phyloP scores from a whole-genome alignment of 1,140 invertebrate species.

The Formica selysi region DNA sequence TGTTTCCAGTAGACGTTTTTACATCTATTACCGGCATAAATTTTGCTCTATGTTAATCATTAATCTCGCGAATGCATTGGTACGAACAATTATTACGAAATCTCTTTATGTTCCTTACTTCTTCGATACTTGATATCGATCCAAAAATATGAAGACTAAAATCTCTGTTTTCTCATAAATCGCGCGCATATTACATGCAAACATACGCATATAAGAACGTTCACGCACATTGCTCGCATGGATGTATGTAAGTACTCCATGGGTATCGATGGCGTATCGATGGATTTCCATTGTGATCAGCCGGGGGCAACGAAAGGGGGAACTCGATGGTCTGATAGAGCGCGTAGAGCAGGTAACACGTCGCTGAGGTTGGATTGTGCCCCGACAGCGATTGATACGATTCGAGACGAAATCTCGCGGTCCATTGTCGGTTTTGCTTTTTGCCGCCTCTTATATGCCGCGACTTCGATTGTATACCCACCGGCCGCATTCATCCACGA shows the following conservation, averaged over 20 bases:
- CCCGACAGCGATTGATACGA: conserved; percentile 76
- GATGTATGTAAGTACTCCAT: conserved; percentile 54
- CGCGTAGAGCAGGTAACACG: conserved; percentile 68
- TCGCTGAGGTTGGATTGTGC: conserved; percentile 68
- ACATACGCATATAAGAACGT: conserved; percentile 26
- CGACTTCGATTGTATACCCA: conserved; percentile 30
- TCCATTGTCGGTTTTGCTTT: conserved; percentile 67
- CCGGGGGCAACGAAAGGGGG: conserved; percentile 46
- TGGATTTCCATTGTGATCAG: conserved; percentile 63
- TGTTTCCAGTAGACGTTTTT: background rate
- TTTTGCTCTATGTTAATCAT: background rate
- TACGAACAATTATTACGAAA: background rate
- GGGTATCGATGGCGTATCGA: conserved; percentile 75
- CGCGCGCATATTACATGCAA: conserved; percentile 10
- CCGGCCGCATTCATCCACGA: conserved; percentile 58
- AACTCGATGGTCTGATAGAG: conserved; percentile 21
- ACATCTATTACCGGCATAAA: background rate
- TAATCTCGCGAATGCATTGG: background rate
- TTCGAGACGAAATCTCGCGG: conserved; percentile 71
- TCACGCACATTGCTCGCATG: conserved; percentile 28
- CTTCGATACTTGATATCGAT: background rate
- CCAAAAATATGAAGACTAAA: background rate
- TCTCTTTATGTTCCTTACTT: background rate
- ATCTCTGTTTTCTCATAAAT: conserved; percentile 37
- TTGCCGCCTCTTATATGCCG: conserved; percentile 68